A percentile compares a stretch with the other conserved stretches of the same genome.
Conservation (phyloP, 2,113 vertebrate species). For the Pygoscelis antarcticus region DNA sequence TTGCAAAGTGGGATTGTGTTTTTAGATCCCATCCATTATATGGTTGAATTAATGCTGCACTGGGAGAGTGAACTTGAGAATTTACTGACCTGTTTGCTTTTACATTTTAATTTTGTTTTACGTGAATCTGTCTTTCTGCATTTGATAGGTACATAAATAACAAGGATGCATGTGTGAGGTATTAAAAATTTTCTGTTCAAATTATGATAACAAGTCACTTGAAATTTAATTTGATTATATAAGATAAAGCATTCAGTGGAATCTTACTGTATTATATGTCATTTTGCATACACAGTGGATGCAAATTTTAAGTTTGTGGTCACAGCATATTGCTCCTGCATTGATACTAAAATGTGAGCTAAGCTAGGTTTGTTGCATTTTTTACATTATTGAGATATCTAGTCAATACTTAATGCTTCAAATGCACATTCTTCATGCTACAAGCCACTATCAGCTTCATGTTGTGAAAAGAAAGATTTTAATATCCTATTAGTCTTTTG, state of each 20-base stretch:
- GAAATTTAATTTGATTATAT: background rate
- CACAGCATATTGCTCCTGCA: background rate
- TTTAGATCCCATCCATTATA: background rate
- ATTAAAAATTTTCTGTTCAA: background rate
- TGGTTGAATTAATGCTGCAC: background rate
- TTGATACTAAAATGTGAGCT: background rate
- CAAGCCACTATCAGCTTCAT: background rate
- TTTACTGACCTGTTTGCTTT: background rate
- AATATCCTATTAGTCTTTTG: background rate
- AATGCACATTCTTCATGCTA: background rate
- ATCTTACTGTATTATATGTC: background rate
- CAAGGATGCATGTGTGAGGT: background rate
- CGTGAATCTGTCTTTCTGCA: background rate
- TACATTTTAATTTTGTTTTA: background rate
- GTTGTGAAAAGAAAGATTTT: background rate
- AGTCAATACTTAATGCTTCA: background rate
- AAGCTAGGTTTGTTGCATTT: background rate
- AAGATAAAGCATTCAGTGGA: background rate
- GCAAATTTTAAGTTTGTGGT: background rate
- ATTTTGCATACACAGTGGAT: background rate
- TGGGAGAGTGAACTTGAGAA: background rate
- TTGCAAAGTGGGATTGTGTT: background rate
- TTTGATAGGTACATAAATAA: background rate
- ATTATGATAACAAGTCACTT: background rate
- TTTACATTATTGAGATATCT: background rate